Conservation (phyloP, 2,113 vertebrate genomes). For the Prionailurus viverrinus region DNA sequence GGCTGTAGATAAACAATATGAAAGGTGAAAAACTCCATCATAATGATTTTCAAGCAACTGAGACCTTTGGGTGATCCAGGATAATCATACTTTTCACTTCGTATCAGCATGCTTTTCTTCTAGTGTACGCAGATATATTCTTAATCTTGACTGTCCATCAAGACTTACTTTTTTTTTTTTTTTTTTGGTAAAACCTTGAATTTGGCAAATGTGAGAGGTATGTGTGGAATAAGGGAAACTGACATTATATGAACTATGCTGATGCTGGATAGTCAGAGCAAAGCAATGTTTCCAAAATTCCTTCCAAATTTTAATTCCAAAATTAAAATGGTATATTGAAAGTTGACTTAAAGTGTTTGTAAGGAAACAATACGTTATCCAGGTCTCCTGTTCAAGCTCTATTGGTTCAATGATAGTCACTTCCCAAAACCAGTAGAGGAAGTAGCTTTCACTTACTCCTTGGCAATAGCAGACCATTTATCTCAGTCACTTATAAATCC, state of each 20-base stretch:
- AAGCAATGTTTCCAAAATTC: neutral
- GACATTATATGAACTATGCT: neutral
- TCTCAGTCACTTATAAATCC: neutral
- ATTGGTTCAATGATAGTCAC: neutral
- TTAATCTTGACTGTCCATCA: neutral
- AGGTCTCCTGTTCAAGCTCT: neutral
- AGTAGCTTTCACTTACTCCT: neutral
- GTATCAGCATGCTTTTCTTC: neutral
- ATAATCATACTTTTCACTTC: neutral
- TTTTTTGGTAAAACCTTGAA: neutral
- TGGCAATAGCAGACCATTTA: neutral
- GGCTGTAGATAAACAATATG: neutral
- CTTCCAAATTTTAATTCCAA: too few species aligned
- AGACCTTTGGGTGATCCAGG: neutral
- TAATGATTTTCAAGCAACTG: conserved; percentile 46
- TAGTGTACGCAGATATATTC: neutral
- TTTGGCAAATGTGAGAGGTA: conserved; percentile 33
- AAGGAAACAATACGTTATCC: neutral
- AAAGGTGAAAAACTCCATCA: conserved; percentile 11
- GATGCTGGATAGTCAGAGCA: neutral
- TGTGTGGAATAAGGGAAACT: conserved; percentile 17
- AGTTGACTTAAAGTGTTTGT: conserved; percentile 19
- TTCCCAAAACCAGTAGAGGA: neutral
- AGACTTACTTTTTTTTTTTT: neutral
- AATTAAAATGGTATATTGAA: neutral